Evolutionary conservation across 2,797 vertebrate genomes (phyloP), one percentile per base, ranked within the genome.

Genomic region (Gallinago stenura): DNA sequence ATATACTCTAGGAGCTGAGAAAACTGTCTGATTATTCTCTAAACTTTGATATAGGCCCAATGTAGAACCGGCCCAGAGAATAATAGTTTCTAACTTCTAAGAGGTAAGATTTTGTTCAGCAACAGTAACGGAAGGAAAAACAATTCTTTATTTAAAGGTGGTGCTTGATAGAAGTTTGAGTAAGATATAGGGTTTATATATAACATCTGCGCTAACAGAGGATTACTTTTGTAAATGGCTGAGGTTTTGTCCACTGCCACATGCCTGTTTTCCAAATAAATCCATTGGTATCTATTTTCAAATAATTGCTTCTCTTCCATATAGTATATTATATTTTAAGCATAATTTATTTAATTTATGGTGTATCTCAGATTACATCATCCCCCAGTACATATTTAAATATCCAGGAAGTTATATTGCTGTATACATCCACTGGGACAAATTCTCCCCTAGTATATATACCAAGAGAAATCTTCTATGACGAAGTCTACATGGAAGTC

Each of bases 401-500:
- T 89, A 87, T 58, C 61, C 30, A 57, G 73, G 56, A 77, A 81
- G 15, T 87, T 87, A 77, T 80, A 85, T 58, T 73, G 71, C 45
- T 5, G 0, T 80, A 60, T 79, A 31, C 13, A 60, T 81, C 78
- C 84, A 71, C 8, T 68, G 93, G 89, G 83, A 94, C 24, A 87
- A 85, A 95, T 93, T 96, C 58, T 84, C 46, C 31, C 84, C 30
- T 64, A 58, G n/a, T 56, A 43, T 31, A 71, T 66, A 77, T 35
- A 89, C 12, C 48, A 77, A 71, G 68, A 92, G 81, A 92, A 92
- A 92, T 87, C 84, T 80, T 85, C 31, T 35, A 89, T 46, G 57
- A 75, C 57, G 28, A 95, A 87, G 53, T 87, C 56, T 91, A 73
- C 68, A 50, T 70, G 30, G 71, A 87, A 96, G 53, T 78, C 95